These are phyloP conservation scores for Nymphalis c-album DNA, from an alignment of 2,888 invertebrate genomes.

Conservation along the genomic window DNA sequence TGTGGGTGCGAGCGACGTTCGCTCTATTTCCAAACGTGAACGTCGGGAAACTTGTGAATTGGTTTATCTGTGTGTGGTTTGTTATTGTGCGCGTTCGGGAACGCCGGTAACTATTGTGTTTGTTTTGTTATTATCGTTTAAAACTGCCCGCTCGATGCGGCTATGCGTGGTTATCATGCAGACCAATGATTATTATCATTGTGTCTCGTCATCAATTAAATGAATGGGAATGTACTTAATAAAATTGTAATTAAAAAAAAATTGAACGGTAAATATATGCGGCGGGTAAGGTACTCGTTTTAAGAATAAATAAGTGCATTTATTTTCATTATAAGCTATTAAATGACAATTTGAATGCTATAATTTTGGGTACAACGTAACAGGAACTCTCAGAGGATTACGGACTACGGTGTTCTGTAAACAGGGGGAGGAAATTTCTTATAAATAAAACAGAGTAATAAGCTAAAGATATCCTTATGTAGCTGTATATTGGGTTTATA, in stretches of 20 bases:
- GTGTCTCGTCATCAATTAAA: conserved; percentile 20
- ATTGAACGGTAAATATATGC: background rate
- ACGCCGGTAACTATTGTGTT: conserved; percentile 62
- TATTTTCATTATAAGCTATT: background rate
- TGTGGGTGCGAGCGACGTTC: conserved; percentile 53
- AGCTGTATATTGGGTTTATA: conserved; percentile 34
- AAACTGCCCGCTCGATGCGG: conserved; percentile 38
- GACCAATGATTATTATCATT: conserved; percentile 10
- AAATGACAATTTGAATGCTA: conserved; percentile 36
- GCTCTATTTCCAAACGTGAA: conserved; percentile 61
- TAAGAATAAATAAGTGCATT: background rate
- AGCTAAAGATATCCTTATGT: conserved; percentile 41
- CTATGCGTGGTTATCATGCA: conserved; percentile 16
- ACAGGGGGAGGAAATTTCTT: conserved; percentile 56
- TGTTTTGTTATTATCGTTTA: conserved; percentile 73
- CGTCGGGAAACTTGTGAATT: conserved; percentile 73
- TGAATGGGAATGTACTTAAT: background rate
- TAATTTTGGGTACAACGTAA: conserved; percentile 43
- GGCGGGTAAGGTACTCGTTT: background rate
- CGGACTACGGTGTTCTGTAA: conserved; percentile 54
- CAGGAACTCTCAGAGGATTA: conserved; percentile 49
- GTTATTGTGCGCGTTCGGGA: conserved; percentile 61
- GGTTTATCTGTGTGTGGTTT: conserved; percentile 64
- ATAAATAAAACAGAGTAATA: conserved; percentile 40
- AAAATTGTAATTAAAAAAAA: background rate